These are phyloP conservation scores for Lasioglossum zephyrum DNA, from an alignment of 2,888 invertebrate species.

Conservation along the genomic window DNA sequence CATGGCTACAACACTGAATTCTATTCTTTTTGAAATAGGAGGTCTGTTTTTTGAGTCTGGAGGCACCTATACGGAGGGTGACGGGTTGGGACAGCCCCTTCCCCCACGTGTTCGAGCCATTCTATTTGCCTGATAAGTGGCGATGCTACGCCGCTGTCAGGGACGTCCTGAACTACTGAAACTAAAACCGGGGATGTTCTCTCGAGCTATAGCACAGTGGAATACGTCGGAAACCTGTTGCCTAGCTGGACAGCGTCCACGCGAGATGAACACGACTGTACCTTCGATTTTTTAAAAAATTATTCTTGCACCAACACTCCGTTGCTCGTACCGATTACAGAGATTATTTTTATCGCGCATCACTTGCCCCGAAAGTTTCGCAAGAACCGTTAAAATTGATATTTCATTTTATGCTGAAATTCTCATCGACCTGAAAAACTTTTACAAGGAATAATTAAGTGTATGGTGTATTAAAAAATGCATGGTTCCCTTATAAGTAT, in stretches of 20 bases:
- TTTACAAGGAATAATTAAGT: too few species aligned
- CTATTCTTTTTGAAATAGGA: conserved; percentile 86
- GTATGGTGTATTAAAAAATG: too few species aligned
- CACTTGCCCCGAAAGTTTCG: background rate
- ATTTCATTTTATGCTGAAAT: too few species aligned
- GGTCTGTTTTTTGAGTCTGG: conserved; percentile 96
- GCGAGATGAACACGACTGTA: conserved; percentile 20
- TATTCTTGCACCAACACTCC: background rate
- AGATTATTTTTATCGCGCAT: background rate
- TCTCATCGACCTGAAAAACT: too few species aligned
- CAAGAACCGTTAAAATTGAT: too few species aligned
- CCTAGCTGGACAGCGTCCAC: conserved; percentile 10
- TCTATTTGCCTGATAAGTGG: conserved; percentile 98
- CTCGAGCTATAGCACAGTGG: conserved; percentile 7
- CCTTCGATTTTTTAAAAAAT: conserved; percentile 39
- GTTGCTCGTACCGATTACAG: background rate
- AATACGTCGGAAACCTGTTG: conserved; percentile 51
- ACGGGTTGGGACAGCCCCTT: conserved; percentile 99
- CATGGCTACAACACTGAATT: too few species aligned
- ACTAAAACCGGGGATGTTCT: conserved; percentile 21
- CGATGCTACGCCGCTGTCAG: conserved; percentile 94
- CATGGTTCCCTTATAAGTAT: too few species aligned
- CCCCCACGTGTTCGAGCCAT: conserved; percentile 97
- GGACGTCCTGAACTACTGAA: conserved; percentile 90
- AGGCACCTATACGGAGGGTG: conserved; percentile 95